Evolutionary conservation across 2,797 vertebrate species (phyloP), one percentile per base, ranked within the genome.

Genomic region (Thunnus albacares): DNA sequence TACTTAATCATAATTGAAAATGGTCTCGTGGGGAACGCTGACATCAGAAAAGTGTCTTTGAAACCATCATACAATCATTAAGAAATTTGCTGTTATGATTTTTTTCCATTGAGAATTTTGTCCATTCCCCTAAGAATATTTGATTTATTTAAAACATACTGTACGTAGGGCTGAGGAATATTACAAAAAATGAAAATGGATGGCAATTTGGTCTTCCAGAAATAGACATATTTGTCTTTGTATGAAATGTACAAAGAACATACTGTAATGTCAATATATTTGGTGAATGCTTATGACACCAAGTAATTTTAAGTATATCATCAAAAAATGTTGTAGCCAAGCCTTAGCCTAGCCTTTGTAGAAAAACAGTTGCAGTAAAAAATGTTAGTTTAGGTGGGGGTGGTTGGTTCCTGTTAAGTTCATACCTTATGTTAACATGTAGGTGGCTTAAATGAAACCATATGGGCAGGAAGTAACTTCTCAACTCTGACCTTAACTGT

Each of bases 1-100:
- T 71, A 75, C 61, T 78, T 83, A 85, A 86, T 75, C 76, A 87
- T 86, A 90, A 84, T 85, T 89, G 84, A 89, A 90, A 83, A 70
- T 8, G 57, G 57, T 84, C 86, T 81, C 51, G 1, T 26, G 84
- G 77, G 90, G 38, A 81, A 62, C 67, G 41, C 61, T 59, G 71
- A 77, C 79, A 81, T 83, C 58, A 74, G 62, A 75, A 38, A 78
- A 65, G 43, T 63, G 72, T 87, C 61, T 67, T n/a, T 69, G 59
- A 80, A 82, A 74, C 38, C 35, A 70, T 84, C 30, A 82, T 52
- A 78, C 69, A 81, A 75, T 83, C 72, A 81, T 75, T 77, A 77
- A 70, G 51, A 80, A 71, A 78, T 74, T 41, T 65, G 24, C 81
- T 87, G 62, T 89, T 89, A 83, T 79, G 59, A 80, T 89, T 80